A percentile compares a stretch with the other conserved stretches of the same genome.
These are phyloP conservation scores for Hemicrepidius hirtus DNA, from an alignment of 2,888 invertebrate species.

Conservation along the genomic window DNA sequence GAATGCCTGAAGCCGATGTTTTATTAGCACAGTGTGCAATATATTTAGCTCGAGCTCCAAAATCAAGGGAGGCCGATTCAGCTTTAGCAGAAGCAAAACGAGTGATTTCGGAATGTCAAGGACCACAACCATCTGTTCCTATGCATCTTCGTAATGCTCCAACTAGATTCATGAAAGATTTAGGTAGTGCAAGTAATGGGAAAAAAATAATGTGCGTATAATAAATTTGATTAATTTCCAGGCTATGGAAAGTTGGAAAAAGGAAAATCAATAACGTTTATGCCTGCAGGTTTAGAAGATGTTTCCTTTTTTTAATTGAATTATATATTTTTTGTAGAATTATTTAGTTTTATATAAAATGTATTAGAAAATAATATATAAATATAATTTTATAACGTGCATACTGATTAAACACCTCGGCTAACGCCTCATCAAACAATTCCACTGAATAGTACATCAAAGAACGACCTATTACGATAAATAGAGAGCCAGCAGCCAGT, in stretches of 20 bases:
- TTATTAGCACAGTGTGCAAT: constrained; percentile 85
- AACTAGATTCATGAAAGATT: constrained; percentile 83
- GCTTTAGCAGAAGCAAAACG: constrained; percentile 76
- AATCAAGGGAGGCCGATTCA: constrained; percentile 78
- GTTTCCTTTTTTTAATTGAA: no score
- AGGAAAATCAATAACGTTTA: constrained; percentile 56
- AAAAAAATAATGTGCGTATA: no score
- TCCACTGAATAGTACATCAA: no score
- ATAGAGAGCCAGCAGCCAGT: no score
- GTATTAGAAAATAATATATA: no score
- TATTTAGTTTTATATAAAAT: no score
- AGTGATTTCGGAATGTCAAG: constrained; percentile 77
- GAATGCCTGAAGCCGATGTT: constrained; percentile 89
- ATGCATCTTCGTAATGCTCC: constrained; percentile 88
- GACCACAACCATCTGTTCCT: constrained; percentile 84
- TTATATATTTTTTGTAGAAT: no score
- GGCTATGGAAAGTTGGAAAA: constrained; percentile 78
- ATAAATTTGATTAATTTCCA: constrained; percentile 64
- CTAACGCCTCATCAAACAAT: no score
- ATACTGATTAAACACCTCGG: no score
- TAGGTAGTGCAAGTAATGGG: constrained; percentile 75
- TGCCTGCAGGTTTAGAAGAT: no score
- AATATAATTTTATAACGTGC: no score
- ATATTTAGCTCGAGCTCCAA: constrained; percentile 85
- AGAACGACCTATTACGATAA: no score